Evolutionary conservation across 2,797 vertebrate genomes (phyloP).

Genomic region (Poeciliopsis paucimaculata): DNA sequence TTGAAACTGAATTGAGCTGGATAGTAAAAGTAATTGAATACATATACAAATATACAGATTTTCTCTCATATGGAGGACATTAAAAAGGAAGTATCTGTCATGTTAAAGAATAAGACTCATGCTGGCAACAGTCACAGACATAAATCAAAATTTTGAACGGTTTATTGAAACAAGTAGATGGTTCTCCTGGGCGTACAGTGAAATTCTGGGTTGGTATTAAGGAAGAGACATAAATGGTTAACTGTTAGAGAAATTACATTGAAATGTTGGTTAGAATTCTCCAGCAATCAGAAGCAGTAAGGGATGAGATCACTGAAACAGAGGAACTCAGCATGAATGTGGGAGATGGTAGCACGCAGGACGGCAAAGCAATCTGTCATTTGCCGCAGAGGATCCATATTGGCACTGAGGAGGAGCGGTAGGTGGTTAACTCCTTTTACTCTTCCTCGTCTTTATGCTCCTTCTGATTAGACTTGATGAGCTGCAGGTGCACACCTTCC

Average conservation of each 20-base stretch:
- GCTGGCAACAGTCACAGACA: background rate
- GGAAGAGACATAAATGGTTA: background rate
- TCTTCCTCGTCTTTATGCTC: background rate
- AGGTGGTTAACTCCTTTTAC: no score
- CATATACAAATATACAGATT: background rate
- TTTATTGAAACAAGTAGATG: background rate
- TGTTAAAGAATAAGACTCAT: background rate
- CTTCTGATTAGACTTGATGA: background rate
- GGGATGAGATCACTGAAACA: background rate
- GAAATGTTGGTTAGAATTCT: background rate
- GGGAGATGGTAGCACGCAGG: background rate
- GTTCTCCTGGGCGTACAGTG: background rate
- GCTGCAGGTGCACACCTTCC: background rate
- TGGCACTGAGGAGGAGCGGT: no score
- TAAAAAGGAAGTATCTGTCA: background rate
- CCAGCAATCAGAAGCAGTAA: background rate
- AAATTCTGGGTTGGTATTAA: background rate
- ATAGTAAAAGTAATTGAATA: background rate
- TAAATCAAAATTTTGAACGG: background rate
- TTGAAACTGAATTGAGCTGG: background rate
- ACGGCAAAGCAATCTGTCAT: background rate
- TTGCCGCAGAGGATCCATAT: background rate
- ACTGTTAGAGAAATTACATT: background rate
- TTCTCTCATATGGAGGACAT: background rate
- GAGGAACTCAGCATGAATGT: background rate